These are phyloP conservation scores for Tetragnatha montana DNA, from an alignment of 2,888 invertebrate species.

Conservation along the genomic window DNA sequence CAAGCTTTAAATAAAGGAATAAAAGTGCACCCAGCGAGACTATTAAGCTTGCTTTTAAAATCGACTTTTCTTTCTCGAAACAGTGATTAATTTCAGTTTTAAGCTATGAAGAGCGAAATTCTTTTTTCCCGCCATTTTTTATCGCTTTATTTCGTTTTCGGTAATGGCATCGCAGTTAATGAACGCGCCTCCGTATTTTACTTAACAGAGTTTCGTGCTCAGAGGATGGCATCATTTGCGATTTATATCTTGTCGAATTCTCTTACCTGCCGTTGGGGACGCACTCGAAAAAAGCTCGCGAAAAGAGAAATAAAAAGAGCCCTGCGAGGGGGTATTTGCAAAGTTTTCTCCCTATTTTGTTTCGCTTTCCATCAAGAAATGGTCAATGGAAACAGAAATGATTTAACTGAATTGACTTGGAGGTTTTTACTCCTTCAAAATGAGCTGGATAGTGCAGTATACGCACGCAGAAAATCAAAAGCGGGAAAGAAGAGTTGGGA, in stretches of 20 bases:
- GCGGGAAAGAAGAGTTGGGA: neutral
- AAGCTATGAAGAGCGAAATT: constrained; percentile 43
- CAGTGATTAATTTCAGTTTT: constrained; percentile 58
- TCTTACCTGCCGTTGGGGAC: constrained; percentile 16
- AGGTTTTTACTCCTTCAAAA: neutral
- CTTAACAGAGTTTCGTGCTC: constrained; percentile 38
- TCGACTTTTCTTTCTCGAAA: constrained; percentile 37
- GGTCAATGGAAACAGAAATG: constrained; percentile 22
- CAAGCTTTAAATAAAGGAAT: constrained; percentile 19
- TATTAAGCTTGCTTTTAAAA: constrained; percentile 48
- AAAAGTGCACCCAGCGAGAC: constrained; percentile 35
- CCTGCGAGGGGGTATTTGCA: constrained; percentile 8
- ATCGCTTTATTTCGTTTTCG: constrained; percentile 5
- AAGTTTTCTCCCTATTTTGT: neutral
- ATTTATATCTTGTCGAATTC: constrained; percentile 32
- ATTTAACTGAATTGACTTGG: constrained; percentile 30
- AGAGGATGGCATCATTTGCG: constrained; percentile 43
- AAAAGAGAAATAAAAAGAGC: neutral
- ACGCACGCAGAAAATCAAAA: neutral
- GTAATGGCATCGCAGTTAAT: constrained; percentile 55
- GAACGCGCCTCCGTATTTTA: constrained; percentile 46
- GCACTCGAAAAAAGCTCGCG: neutral
- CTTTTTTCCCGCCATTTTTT: neutral
- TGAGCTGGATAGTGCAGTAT: neutral
- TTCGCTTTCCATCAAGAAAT: constrained; percentile 4